A percentile compares a stretch with the other conserved stretches of the same genome.
Conservation (phyloP, 2,797 vertebrate genomes). For the Cyclopterus lumpus region DNA sequence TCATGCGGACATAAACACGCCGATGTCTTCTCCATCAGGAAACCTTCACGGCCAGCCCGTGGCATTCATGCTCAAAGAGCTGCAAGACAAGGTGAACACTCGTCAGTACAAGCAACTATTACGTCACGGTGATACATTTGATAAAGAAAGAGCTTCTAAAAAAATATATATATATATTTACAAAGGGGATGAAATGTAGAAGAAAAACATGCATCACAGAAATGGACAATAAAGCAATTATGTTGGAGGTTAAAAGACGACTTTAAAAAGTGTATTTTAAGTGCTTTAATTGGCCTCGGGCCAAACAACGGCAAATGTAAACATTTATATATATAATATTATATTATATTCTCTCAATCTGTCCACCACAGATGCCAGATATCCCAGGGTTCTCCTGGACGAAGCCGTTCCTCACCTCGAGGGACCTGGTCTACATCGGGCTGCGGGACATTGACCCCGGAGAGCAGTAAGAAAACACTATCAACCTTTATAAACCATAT, state of each 20-base stretch:
- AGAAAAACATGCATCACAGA: neutral
- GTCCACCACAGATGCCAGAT: constrained; percentile 85
- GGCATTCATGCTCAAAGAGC: constrained; percentile 94
- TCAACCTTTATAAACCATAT: accelerated
- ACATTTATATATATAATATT: too few species aligned
- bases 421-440: constrained; percentile 95
- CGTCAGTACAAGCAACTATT: too few species aligned
- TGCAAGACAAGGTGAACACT: constrained; percentile 90
- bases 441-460: constrained; percentile 95
- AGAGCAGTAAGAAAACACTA: constrained; percentile 88
- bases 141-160: neutral
- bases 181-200: neutral
- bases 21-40: constrained; percentile 91
- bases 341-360: neutral
- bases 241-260: neutral
- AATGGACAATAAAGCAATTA: neutral
- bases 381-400: constrained; percentile 97
- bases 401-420: constrained; percentile 91
- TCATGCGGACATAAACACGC: constrained; percentile 95
- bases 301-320: neutral
- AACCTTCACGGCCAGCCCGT: constrained; percentile 96
- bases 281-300: neutral
- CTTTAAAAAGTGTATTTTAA: neutral
- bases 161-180: too few species aligned
- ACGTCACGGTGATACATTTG: neutral